A percentile compares a stretch with the other conserved stretches of the same genome.
Conservation (phyloP, 2,113 vertebrate species). For the Ammodytes dubius region DNA sequence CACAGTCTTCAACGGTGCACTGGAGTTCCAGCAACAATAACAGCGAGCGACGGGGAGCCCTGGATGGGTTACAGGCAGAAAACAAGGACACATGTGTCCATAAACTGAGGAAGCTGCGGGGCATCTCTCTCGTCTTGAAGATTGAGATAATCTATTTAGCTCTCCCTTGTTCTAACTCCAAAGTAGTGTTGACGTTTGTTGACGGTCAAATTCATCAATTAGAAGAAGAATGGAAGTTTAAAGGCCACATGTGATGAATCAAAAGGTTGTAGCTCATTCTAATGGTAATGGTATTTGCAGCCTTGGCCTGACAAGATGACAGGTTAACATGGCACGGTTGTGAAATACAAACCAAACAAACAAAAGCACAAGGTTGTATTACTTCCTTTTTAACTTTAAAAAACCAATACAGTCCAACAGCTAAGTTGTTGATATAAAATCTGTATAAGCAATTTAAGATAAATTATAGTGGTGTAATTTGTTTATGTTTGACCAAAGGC, state of each 20-base stretch:
- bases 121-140: constrained; percentile 53
- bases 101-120: constrained; percentile 53
- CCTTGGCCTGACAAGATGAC: constrained; percentile 47
- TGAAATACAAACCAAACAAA: constrained; percentile 53
- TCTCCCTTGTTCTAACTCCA: constrained; percentile 52
- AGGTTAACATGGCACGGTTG: constrained; percentile 39
- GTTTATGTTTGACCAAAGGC: constrained; percentile 50
- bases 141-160: constrained; percentile 56
- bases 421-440: constrained; percentile 43
- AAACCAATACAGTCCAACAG: not conserved
- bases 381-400: constrained; percentile 28
- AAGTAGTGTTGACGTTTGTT: constrained; percentile 38
- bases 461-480: constrained; percentile 39
- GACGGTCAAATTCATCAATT: constrained; percentile 62
- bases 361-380: constrained; percentile 28
- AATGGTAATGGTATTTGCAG: constrained; percentile 66
- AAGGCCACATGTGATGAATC: constrained; percentile 50
- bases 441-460: constrained; percentile 40
- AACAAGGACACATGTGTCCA: constrained; percentile 76
- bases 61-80: constrained; percentile 59
- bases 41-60: constrained; percentile 49
- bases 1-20: constrained; percentile 59
- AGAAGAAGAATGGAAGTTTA: constrained; percentile 42
- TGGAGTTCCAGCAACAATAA: constrained; percentile 72
- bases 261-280: constrained; percentile 41